phyloP scores from a whole-genome alignment of 2,797 vertebrate species.

The Eupleurogrammus muticus region DNA sequence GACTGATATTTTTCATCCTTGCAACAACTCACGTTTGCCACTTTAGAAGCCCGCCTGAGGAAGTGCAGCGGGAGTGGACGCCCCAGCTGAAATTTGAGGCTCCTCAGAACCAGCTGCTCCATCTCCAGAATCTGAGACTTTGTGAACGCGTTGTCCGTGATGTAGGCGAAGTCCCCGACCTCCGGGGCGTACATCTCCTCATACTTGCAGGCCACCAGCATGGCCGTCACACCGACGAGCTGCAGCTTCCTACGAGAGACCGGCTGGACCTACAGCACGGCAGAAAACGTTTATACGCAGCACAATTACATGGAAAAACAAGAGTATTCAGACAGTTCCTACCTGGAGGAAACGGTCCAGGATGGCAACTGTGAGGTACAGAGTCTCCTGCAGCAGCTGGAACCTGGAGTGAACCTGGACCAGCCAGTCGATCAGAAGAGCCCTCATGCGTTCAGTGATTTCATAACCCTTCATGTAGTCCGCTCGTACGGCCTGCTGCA shows the following conservation, averaged over 20 bases:
- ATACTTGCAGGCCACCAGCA: conserved; percentile 94
- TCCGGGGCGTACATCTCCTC: conserved; percentile 93
- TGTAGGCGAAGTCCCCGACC: conserved; percentile 92
- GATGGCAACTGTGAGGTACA: conserved; percentile 92
- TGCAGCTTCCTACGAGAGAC: conserved; percentile 92
- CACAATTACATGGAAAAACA: too few species aligned
- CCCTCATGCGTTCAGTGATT: conserved; percentile 90
- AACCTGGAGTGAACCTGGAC: conserved; percentile 94
- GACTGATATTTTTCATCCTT: conserved; percentile 94
- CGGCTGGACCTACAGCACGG: conserved; percentile 88
- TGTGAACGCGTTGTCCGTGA: conserved; percentile 92
- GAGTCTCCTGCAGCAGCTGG: conserved; percentile 93
- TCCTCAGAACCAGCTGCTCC: conserved; percentile 88
- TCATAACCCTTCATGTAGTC: conserved; percentile 89
- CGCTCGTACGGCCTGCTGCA: conserved; percentile 84
- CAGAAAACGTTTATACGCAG: neutral
- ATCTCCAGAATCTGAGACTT: conserved; percentile 90
- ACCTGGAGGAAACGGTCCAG: conserved; percentile 96
- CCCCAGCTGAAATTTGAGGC: conserved; percentile 90
- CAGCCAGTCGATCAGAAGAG: conserved; percentile 95
- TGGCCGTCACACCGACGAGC: conserved; percentile 91
- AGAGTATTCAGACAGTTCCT: accelerated
- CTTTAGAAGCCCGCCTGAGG: conserved; percentile 93
- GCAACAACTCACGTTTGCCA: conserved; percentile 85
- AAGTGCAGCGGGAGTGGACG: conserved; percentile 94